Conservation (phyloP, 2,797 vertebrate genomes). For the Anguilla marmorata region DNA sequence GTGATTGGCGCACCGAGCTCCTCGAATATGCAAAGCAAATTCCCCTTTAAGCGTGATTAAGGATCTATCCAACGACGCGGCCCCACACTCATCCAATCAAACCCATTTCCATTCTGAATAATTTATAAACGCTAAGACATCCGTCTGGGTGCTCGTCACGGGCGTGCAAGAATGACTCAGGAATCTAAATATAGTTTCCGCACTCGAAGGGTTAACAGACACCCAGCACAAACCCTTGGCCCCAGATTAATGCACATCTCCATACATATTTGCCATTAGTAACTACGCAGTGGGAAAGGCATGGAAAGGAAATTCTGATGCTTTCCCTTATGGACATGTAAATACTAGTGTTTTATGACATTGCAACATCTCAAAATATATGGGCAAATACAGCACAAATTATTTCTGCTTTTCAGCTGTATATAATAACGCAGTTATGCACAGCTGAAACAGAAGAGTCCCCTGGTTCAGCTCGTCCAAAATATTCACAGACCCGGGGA, state of each 20-base stretch:
- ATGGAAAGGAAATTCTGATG: background rate
- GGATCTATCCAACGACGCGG: background rate
- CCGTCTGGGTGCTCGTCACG: slow-evolving; percentile 19
- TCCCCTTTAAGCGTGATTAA: background rate
- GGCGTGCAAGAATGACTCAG: background rate
- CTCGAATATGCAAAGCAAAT: background rate
- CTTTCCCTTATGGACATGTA: background rate
- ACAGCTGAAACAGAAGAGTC: background rate
- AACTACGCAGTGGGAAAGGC: background rate
- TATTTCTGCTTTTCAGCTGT: background rate
- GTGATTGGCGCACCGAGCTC: background rate
- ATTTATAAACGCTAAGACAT: slow-evolving; percentile 30
- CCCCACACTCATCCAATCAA: background rate
- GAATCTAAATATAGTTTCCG: background rate
- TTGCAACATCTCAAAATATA: background rate
- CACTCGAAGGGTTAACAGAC: background rate
- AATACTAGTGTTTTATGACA: background rate
- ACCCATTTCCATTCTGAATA: slow-evolving; percentile 30
- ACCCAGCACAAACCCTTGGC: background rate
- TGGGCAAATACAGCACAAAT: background rate
- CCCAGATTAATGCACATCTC: background rate
- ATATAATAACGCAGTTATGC: background rate
- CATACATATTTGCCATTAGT: background rate
- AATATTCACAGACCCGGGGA: background rate
- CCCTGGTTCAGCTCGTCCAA: background rate